phyloP scores from a whole-genome alignment of 1,140 invertebrate species.

The Macrobrachium rosenbergii region DNA sequence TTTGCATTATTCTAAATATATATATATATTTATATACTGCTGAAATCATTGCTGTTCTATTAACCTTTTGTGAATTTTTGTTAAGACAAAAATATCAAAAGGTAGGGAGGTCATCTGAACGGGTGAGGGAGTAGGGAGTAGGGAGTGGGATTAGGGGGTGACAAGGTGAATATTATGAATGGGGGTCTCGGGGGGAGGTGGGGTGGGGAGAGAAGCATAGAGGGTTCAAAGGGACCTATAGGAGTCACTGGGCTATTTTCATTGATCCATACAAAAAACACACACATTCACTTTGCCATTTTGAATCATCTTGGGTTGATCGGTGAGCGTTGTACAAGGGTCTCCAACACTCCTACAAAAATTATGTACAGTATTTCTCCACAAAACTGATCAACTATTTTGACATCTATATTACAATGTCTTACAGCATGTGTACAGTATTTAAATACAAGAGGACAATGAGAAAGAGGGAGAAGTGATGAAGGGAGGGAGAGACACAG shows the following conservation, averaged over 20 bases:
- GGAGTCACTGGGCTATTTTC: slow-evolving; percentile 38
- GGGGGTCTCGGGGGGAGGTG: not conserved
- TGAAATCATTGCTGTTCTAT: slow-evolving; percentile 40
- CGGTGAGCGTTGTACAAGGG: slow-evolving; percentile 42
- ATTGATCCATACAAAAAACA: slow-evolving; percentile 46
- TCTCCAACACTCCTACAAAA: slow-evolving; percentile 56
- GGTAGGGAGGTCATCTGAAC: not conserved
- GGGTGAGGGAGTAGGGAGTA: not conserved
- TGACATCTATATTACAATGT: slow-evolving; percentile 60
- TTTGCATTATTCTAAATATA: slow-evolving; percentile 41
- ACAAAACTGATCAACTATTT: slow-evolving; percentile 39
- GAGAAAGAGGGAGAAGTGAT: not conserved
- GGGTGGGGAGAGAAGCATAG: not conserved
- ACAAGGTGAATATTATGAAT: not conserved
- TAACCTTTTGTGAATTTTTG: slow-evolving; percentile 57
- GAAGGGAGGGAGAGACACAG: not conserved
- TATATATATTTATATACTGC: slow-evolving; percentile 34
- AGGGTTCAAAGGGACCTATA: slow-evolving; percentile 9
- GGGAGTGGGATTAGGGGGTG: not conserved
- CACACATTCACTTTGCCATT: slow-evolving; percentile 35
- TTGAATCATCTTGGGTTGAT: not conserved
- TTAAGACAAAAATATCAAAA: slow-evolving; percentile 60
- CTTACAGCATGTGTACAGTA: slow-evolving; percentile 60
- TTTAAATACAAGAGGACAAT: slow-evolving; percentile 33
- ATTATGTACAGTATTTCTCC: slow-evolving; percentile 52